Conservation (phyloP, 1,140 invertebrate genomes). For the Pseudomyrmex gracilis region DNA sequence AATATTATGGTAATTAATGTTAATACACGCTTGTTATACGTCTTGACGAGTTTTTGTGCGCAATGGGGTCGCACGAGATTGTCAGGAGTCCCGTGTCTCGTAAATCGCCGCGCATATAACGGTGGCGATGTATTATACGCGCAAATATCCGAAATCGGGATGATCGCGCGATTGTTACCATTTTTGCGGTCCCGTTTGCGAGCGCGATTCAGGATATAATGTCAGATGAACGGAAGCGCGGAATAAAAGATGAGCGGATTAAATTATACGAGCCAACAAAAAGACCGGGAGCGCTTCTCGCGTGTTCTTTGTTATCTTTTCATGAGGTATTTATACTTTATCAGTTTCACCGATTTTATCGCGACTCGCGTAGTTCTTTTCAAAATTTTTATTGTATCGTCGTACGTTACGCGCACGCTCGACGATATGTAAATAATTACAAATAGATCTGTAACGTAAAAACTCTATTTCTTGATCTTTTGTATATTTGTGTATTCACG, state of each 20-base stretch:
- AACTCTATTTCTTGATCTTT: too few species aligned
- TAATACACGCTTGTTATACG: constrained; percentile 25
- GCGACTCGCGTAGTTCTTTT: constrained; percentile 3
- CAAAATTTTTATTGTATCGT: neutral
- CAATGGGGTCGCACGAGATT: constrained; percentile 35
- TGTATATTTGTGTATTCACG: too few species aligned
- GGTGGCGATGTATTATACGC: constrained; percentile 30
- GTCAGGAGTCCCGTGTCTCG: constrained; percentile 37
- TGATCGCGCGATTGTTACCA: constrained; percentile 52
- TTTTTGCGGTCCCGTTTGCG: constrained; percentile 49
- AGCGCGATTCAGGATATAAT: constrained; percentile 63
- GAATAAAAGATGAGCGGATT: constrained; percentile 53
- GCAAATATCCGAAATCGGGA: constrained; percentile 67
- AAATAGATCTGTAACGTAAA: too few species aligned
- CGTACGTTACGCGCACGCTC: neutral
- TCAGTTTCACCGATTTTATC: constrained; percentile 55
- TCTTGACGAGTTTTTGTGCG: constrained; percentile 46
- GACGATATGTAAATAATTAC: constrained; percentile 18
- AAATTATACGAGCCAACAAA: constrained; percentile 40
- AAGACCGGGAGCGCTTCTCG: constrained; percentile 47
- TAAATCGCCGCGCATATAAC: constrained; percentile 55
- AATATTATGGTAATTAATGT: constrained; percentile 54
- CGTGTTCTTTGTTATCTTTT: constrained; percentile 54
- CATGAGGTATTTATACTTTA: constrained; percentile 50
- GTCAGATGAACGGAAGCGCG: constrained; percentile 52